These are phyloP conservation scores for Flabesymbios commensalis DNA, from an alignment of 2,888 invertebrate genomes.

Conservation along the genomic window DNA sequence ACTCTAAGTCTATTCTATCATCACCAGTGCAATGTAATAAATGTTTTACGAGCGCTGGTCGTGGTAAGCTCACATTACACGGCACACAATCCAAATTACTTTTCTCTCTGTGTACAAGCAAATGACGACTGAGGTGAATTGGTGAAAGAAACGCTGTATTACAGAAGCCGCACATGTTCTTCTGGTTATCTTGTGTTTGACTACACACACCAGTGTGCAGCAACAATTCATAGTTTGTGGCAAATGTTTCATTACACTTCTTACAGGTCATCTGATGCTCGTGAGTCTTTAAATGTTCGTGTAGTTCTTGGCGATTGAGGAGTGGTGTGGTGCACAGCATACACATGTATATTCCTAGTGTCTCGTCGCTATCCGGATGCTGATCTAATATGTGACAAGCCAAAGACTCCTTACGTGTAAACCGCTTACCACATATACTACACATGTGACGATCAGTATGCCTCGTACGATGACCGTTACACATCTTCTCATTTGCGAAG, in stretches of 20 bases:
- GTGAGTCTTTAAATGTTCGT: constrained; percentile 32
- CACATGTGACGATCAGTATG: constrained; percentile 61
- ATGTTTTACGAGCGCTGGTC: constrained; percentile 53
- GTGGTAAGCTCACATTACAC: constrained; percentile 48
- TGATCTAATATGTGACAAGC: constrained; percentile 51
- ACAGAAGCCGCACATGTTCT: constrained; percentile 41
- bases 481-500: constrained; percentile 63
- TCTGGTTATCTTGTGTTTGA: background rate
- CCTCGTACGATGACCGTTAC: constrained; percentile 63
- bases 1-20: constrained; percentile 41
- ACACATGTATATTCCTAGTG: constrained; percentile 31
- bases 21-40: constrained; percentile 48
- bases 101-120: constrained; percentile 65
- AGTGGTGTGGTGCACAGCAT: constrained; percentile 38
- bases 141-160: constrained; percentile 53
- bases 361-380: constrained; percentile 18
- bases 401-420: constrained; percentile 52
- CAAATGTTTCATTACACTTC: constrained; percentile 25
- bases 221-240: constrained; percentile 12
- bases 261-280: constrained; percentile 38
- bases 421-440: constrained; percentile 51
- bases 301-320: constrained; percentile 21
- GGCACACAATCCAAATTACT: constrained; percentile 65
- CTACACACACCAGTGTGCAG: constrained; percentile 40
- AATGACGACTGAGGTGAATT: constrained; percentile 64